Base-by-base conservation (phyloP, 2,113 vertebrate species). In the Chauna torquata region DNA sequence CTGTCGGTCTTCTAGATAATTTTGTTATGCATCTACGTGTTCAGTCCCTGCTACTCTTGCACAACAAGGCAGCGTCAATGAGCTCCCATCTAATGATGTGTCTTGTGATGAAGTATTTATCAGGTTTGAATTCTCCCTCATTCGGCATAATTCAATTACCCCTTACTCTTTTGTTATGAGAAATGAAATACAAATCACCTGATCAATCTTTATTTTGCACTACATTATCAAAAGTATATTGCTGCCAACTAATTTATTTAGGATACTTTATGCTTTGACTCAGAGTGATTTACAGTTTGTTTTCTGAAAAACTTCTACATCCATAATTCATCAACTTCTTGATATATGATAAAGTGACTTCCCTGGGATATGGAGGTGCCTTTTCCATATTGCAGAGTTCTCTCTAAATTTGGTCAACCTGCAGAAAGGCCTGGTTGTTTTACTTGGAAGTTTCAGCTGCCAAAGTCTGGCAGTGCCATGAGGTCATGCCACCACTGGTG, bases 61-160 rank as follows among this genome's bases (percentile, higher is more conserved):
- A 38, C 12, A 27, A 24, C 16, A 42, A 8, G 64, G 28, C 54
- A 62, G 19, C 0, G 0, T 70, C 23, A 30, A 5, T n/a, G 22
- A 88, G 68, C 40, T 80, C 17, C 45, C 15, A 14, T 75, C 58
- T 74, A 66, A 88, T 61, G 40, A 49, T 2, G 4, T 86, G 55
- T 62, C 74, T 75, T 45, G 14, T 75, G 45, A n/a, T 84, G 13
- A 88, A 86, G 54, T 90, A 78, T 88, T 94, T 90, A 58, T 62
- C 30, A n/a, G 70, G 61, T 86, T 80, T 94, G 64, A 96, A 62
- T 83, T 88, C n/a, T 74, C 34, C n/a, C 28, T 94, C 50, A 65
- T 1, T 47, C 3, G 3, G 16, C 17, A 7, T 62, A 66, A 77
- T 77, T 93, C 82, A 76, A 3, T 77, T 30, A 52, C 28, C 38